Conservation (phyloP, 2,888 invertebrate species). For the Dyspetes luteomarginatus region DNA sequence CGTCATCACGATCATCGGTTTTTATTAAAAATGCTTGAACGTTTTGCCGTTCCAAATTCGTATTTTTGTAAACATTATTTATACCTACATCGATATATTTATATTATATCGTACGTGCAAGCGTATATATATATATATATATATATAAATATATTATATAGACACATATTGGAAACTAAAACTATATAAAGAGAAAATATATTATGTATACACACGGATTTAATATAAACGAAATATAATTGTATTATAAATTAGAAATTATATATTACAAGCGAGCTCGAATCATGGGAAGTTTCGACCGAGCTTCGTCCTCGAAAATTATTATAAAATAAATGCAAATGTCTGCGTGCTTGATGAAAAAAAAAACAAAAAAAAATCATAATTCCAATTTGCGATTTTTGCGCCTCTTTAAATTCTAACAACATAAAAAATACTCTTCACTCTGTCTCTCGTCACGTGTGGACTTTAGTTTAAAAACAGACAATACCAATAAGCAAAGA, state of each 20-base stretch:
- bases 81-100: conserved; percentile 73
- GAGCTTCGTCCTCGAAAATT: conserved; percentile 4
- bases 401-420: neutral
- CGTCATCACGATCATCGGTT: conserved; percentile 61
- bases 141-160: conserved; percentile 41
- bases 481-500: conserved; percentile 57
- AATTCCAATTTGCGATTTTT: neutral
- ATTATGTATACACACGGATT: conserved; percentile 53
- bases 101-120: conserved; percentile 61
- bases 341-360: neutral
- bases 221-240: conserved; percentile 38
- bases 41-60: conserved; percentile 81
- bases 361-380: neutral
- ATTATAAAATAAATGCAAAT: neutral
- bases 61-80: conserved; percentile 83
- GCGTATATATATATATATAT: conserved; percentile 52
- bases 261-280: conserved; percentile 17
- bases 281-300: conserved; percentile 18
- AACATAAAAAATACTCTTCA: neutral
- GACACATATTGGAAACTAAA: conserved; percentile 56
- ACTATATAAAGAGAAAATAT: conserved; percentile 54
- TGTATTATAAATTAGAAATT: conserved; percentile 40
- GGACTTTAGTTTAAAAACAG: conserved; percentile 39
- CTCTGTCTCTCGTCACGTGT: conserved; percentile 11
- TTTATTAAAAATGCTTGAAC: conserved; percentile 74